These are phyloP conservation scores for Protonibea diacanthus DNA, from an alignment of 2,797 vertebrate genomes.

Conservation along the genomic window DNA sequence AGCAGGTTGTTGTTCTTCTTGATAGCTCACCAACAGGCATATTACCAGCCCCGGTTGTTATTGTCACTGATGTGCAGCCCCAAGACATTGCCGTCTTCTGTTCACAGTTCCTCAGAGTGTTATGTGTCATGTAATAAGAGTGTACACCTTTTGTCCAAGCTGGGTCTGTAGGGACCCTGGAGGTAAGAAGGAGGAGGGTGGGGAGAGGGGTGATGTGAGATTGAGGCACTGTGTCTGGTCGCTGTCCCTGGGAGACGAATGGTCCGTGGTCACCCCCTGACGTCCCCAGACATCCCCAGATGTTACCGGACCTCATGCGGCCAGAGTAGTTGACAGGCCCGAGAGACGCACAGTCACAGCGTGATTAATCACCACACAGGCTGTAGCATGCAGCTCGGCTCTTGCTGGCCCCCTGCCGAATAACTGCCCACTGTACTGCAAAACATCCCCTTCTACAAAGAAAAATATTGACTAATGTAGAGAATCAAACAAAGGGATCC, in stretches of 20 bases:
- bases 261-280: slow-evolving; percentile 61
- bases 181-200: slow-evolving; percentile 19
- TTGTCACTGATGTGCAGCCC: slow-evolving; percentile 77
- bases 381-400: slow-evolving; percentile 52
- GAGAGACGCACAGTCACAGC: slow-evolving; percentile 75
- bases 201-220: slow-evolving; percentile 54
- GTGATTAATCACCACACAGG: slow-evolving; percentile 85
- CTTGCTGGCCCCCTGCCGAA: slow-evolving; percentile 48
- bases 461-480: slow-evolving; percentile 22
- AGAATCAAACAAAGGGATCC: not conserved
- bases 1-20: slow-evolving; percentile 77
- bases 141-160: slow-evolving; percentile 66
- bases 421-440: slow-evolving; percentile 43
- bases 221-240: slow-evolving; percentile 74
- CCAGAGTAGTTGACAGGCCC: slow-evolving; percentile 76
- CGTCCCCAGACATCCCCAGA: slow-evolving; percentile 76
- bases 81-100: slow-evolving; percentile 65
- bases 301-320: slow-evolving; percentile 78
- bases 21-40: slow-evolving; percentile 77
- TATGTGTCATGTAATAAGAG: slow-evolving; percentile 77
- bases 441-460: slow-evolving; percentile 23
- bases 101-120: slow-evolving; percentile 70
- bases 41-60: slow-evolving; percentile 72
- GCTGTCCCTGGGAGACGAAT: slow-evolving; percentile 76
- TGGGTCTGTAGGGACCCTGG: slow-evolving; percentile 69